phyloP scores from a whole-genome alignment of 2,113 vertebrate species.

The Myanophis thanlyinensis region DNA sequence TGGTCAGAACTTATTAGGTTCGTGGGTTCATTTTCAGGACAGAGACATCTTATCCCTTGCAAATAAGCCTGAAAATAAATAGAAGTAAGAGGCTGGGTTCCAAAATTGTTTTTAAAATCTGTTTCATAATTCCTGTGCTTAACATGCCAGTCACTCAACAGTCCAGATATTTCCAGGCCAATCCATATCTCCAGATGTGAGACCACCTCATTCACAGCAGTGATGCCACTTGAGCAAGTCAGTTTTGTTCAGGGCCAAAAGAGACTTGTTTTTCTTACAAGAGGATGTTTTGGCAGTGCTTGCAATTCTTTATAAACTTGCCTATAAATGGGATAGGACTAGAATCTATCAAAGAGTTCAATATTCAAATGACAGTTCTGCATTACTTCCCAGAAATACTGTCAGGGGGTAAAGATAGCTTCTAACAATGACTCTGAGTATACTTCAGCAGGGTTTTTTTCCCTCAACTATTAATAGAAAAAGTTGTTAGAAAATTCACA shows the following conservation, averaged over 20 bases:
- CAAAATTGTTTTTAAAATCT: constrained; percentile 53
- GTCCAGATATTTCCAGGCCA: constrained; percentile 4
- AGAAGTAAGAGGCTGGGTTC: constrained; percentile 37
- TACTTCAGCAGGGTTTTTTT: background rate
- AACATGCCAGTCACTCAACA: constrained; percentile 3
- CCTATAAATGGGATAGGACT: background rate
- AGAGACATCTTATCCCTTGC: constrained; percentile 28
- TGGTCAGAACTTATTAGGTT: constrained; percentile 34
- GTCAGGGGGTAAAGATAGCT: background rate
- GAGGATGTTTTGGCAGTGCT: background rate
- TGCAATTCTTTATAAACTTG: background rate
- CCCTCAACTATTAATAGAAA: background rate
- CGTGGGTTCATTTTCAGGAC: constrained; percentile 36
- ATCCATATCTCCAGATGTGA: background rate
- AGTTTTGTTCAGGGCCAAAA: background rate
- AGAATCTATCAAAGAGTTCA: background rate
- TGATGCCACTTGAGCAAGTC: constrained; percentile 32
- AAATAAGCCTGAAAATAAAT: constrained; percentile 50
- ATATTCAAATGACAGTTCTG: background rate
- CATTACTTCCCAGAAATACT: background rate
- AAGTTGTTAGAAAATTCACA: no score
- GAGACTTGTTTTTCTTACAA: background rate
- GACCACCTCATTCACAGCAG: background rate
- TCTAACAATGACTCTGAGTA: background rate
- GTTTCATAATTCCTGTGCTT: constrained; percentile 34